Evolutionary conservation across 1,140 invertebrate genomes (phyloP), one percentile per base, ranked within the genome.

Genomic region (Adoxophyes honmai): DNA sequence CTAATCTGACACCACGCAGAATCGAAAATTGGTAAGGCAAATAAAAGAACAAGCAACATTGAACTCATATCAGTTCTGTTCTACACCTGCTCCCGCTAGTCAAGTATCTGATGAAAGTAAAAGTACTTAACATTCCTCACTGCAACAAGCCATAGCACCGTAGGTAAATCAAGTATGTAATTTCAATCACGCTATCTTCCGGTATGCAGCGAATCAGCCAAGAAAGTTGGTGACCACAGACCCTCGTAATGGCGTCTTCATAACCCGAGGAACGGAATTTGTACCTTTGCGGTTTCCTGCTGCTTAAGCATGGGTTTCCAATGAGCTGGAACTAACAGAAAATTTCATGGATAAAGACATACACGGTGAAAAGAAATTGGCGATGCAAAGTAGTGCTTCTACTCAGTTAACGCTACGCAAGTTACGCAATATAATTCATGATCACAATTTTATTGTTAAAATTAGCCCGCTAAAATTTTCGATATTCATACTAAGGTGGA

Each of bases 151-250:
- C 16, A 9, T 16, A 18, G 16, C 10, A 16, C 39, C 39, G 15
- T 21, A 44, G 11, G 42, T 33, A 48, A 48, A 48, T 48, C 42
- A 14, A 48, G 42, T 48, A 33, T 21, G 42, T 48, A 48, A 48
- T 33, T 48, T 48, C 42, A 48, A 48, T 48, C 42, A 48, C 42
- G 42, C 21, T 14, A 48, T 48, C 42, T 48, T 48, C 42, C 42
- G 42, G n/a, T 18, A 28, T 28, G n/a, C 11, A 28, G 7, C 42
- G 4, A 48, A 28, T 48, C 18, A 48, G 42, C 42, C 18, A 48
- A 48, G 42, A 48, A 48, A 48, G 42, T 48, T 48, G 42, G 21
- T 21, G 42, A 48, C 42, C 42, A 48, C 42, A 48, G 18, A 28
- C 18, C 16, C 4, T 13, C 42, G 42, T 48, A 48, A 48, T 48